These are phyloP conservation scores for Tiliacea citrago DNA, from an alignment of 2,888 invertebrate genomes.

Conservation along the genomic window DNA sequence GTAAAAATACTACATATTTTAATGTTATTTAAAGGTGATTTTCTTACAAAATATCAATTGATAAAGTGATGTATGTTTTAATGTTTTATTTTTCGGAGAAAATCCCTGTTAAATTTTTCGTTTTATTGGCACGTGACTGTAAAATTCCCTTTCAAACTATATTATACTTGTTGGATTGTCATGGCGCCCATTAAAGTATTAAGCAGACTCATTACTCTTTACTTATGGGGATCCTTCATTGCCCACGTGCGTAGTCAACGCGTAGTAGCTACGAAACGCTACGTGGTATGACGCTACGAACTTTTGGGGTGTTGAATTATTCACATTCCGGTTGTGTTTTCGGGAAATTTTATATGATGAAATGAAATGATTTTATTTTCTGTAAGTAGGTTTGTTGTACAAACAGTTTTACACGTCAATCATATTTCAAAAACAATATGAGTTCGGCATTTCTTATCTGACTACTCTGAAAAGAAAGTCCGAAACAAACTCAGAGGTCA, in stretches of 20 bases:
- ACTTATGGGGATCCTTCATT: slow-evolving; percentile 6
- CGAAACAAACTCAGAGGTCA: no score
- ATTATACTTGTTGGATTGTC: slow-evolving; percentile 5
- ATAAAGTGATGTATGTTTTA: neutral
- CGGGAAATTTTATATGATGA: neutral
- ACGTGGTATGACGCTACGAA: slow-evolving; percentile 44
- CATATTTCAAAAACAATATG: no score
- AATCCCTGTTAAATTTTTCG: no score
- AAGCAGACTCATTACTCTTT: neutral
- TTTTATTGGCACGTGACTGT: neutral
- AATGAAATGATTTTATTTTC: no score
- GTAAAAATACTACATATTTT: neutral
- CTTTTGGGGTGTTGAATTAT: neutral
- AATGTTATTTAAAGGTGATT: neutral
- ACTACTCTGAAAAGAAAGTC: no score
- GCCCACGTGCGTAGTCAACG: slow-evolving; percentile 34
- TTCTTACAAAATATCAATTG: no score
- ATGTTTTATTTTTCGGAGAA: neutral
- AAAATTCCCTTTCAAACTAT: neutral
- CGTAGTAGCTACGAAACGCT: slow-evolving; percentile 28
- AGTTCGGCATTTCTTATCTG: no score
- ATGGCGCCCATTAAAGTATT: slow-evolving; percentile 4
- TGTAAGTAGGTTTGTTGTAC: no score
- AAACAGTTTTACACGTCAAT: no score
- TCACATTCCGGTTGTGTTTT: neutral